These are phyloP conservation scores for Scotopteryx bipunctaria DNA, from an alignment of 2,888 invertebrate genomes.

Conservation along the genomic window DNA sequence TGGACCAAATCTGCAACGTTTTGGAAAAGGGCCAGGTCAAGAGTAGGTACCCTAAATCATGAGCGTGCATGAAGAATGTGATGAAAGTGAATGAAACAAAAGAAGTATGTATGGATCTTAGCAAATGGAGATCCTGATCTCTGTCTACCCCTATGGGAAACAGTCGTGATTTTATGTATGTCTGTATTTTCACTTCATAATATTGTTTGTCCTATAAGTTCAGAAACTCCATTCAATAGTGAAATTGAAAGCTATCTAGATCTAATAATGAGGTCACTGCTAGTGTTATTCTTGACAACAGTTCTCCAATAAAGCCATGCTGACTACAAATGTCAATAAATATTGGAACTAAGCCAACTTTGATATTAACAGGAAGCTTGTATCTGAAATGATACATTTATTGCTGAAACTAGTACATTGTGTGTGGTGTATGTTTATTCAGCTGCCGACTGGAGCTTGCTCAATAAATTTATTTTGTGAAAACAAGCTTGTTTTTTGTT, in stretches of 20 bases:
- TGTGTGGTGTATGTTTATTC: background rate
- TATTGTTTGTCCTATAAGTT: background rate
- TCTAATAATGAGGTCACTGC: constrained; percentile 13
- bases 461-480: background rate
- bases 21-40: no score
- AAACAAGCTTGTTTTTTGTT: background rate
- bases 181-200: no score
- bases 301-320: background rate
- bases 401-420: constrained; percentile 1
- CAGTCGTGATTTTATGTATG: no score
- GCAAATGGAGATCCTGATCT: no score
- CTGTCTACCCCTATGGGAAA: no score
- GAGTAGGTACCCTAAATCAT: no score
- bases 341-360: constrained; percentile 42
- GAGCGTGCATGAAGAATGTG: no score
- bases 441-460: background rate
- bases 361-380: constrained; percentile 25
- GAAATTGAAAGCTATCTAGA: background rate
- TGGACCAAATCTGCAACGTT: no score
- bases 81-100: no score
- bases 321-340: constrained; percentile 27
- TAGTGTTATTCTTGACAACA: constrained; percentile 3
- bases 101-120: no score
- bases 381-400: constrained; percentile 1
- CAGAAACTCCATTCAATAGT: background rate